Percentiles rank a stretch among this genome's conserved stretches.
Evolutionary conservation across 2,888 invertebrate genomes (phyloP).

Genomic region (Amphipyra tragopoginis): DNA sequence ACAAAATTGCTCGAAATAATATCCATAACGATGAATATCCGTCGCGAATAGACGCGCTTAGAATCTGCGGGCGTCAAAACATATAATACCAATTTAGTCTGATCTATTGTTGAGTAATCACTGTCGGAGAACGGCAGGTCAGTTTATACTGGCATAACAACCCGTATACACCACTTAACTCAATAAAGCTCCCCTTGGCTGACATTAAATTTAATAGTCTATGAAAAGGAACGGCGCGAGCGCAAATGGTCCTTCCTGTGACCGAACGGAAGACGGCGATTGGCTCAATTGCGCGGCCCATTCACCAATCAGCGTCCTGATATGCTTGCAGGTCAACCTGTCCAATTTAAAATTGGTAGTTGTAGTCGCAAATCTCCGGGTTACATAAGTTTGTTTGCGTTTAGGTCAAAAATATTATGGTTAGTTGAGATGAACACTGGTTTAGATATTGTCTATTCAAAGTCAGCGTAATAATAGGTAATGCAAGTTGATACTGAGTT

Average conservation of each 20-base stretch:
- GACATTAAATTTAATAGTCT: conserved; percentile 88
- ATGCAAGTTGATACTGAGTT: too few species aligned
- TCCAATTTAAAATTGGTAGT: conserved; percentile 64
- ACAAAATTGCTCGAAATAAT: conserved; percentile 83
- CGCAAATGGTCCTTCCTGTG: conserved; percentile 85
- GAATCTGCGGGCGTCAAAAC: conserved; percentile 81
- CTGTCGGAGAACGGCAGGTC: conserved; percentile 63
- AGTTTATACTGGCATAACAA: conserved; percentile 64
- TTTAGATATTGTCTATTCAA: too few species aligned
- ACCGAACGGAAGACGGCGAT: conserved; percentile 87
- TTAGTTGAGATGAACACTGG: too few species aligned
- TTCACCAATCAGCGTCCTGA: conserved; percentile 86
- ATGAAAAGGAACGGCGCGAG: conserved; percentile 84
- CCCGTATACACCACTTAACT: conserved; percentile 88
- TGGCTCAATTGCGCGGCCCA: conserved; percentile 86
- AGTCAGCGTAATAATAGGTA: too few species aligned
- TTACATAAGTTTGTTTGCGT: conserved; percentile 44
- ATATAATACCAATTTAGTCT: conserved; percentile 64
- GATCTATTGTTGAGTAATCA: conserved; percentile 55
- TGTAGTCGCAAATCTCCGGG: conserved; percentile 61
- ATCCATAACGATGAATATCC: conserved; percentile 83
- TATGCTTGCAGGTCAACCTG: conserved; percentile 67
- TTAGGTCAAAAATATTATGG: conserved; percentile 15
- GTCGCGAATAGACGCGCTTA: conserved; percentile 73
- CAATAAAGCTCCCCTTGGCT: conserved; percentile 87